Conservation (phyloP, 2,113 vertebrate genomes). For the Tachuris rubrigastra region DNA sequence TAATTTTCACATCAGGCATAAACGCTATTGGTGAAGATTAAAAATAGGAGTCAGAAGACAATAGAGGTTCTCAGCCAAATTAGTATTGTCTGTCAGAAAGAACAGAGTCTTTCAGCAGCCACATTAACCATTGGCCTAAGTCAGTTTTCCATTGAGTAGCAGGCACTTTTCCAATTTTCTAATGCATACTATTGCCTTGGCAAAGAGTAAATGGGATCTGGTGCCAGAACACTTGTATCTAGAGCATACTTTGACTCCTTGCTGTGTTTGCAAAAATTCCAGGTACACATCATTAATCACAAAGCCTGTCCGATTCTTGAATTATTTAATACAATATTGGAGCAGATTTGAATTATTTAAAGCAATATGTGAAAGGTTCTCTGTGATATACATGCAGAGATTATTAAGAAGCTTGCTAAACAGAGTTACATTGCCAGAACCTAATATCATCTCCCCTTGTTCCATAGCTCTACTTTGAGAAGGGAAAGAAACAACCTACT, state of each 20-base stretch:
- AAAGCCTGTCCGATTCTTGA: constrained; percentile 58
- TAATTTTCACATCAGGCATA: constrained; percentile 11
- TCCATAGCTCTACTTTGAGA: neutral
- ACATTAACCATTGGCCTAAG: constrained; percentile 28
- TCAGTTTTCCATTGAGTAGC: constrained; percentile 15
- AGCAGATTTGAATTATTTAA: constrained; percentile 70
- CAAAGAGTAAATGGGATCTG: neutral
- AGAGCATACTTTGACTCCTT: constrained; percentile 55
- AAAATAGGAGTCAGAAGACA: constrained; percentile 3
- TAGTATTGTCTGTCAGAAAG: neutral
- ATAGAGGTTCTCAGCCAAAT: constrained; percentile 14
- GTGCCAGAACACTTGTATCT: constrained; percentile 51
- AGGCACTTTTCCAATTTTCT: constrained; percentile 12
- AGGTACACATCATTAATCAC: constrained; percentile 72
- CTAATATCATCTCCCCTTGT: neutral
- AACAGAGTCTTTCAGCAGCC: constrained; percentile 15
- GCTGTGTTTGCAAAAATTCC: constrained; percentile 71
- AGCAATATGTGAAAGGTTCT: constrained; percentile 48
- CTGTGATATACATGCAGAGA: constrained; percentile 61
- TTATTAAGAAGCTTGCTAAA: constrained; percentile 67
- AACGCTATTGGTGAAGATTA: neutral
- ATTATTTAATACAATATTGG: constrained; percentile 72
- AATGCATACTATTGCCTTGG: neutral
- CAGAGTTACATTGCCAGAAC: constrained; percentile 45
- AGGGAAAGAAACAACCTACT: neutral